Conservation (phyloP, 2,113 vertebrate genomes). For the Gyps fulvus region DNA sequence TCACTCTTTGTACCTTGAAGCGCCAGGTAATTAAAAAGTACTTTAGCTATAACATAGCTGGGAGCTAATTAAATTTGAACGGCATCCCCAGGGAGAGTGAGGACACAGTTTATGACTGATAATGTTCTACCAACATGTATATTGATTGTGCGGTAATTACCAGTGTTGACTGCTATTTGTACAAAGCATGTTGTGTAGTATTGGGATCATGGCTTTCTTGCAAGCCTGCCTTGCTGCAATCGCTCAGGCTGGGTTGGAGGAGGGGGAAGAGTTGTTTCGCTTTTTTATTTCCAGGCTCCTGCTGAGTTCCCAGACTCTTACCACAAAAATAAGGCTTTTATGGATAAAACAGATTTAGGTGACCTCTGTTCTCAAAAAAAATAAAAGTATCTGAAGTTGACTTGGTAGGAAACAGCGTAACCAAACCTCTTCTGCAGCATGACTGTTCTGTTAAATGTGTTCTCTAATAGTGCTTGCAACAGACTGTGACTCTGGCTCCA, state of each 20-base stretch:
- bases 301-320: not conserved
- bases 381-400: not conserved
- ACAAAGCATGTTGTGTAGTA: not conserved
- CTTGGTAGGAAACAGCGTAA: not conserved
- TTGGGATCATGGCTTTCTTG: not conserved
- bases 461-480: constrained; percentile 78
- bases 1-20: constrained; percentile 36
- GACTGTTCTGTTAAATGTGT: not conserved
- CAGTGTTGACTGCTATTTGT: not conserved
- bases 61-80: constrained; percentile 44
- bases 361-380: not conserved
- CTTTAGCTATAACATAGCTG: not conserved
- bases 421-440: not conserved
- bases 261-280: not conserved
- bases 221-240: rapidly evolving
- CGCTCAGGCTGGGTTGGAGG: not conserved
- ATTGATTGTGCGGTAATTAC: not conserved
- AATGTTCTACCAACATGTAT: not conserved
- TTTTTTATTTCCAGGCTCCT: not conserved
- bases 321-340: not conserved
- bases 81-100: not conserved
- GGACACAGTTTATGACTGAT: constrained; percentile 12
- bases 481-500: constrained; percentile 86
- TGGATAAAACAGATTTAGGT: not conserved
- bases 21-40: constrained; percentile 24